These are phyloP conservation scores for Limnodromus scolopaceus DNA, from an alignment of 2,797 vertebrate genomes.

Conservation along the genomic window DNA sequence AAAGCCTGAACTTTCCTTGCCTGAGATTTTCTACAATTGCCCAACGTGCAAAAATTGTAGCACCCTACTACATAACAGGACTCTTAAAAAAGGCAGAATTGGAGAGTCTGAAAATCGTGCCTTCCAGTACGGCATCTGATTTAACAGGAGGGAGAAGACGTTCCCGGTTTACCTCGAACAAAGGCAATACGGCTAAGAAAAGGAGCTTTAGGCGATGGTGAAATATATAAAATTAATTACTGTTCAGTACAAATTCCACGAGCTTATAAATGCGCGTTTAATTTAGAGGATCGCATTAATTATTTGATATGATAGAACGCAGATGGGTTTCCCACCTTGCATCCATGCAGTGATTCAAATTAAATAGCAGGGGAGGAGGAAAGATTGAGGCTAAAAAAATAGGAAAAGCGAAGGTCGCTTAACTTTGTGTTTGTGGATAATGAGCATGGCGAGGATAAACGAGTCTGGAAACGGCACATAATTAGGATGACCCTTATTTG, in stretches of 20 bases:
- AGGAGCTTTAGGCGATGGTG: neutral
- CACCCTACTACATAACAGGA: neutral
- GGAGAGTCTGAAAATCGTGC: neutral
- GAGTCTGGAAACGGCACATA: neutral
- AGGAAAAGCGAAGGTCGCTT: neutral
- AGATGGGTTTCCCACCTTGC: neutral
- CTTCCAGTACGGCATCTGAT: neutral
- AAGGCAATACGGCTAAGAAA: neutral
- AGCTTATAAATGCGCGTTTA: neutral
- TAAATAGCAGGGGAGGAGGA: neutral
- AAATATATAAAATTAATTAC: neutral
- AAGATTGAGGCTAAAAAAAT: neutral
- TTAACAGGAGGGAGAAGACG: neutral
- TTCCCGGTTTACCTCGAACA: neutral
- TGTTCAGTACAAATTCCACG: neutral
- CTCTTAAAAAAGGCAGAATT: neutral
- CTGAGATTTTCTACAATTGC: neutral
- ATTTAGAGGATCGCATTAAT: neutral
- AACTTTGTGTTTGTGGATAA: neutral
- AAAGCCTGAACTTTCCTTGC: neutral
- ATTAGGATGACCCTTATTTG: constrained; percentile 37
- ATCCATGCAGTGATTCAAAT: neutral
- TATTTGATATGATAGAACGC: neutral
- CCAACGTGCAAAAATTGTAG: neutral
- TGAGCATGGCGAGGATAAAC: neutral